Percentiles rank a stretch among this genome's conserved stretches.
These are phyloP conservation scores for Oncorhynchus tshawytscha DNA, from an alignment of 2,113 vertebrate species.

Conservation along the genomic window DNA sequence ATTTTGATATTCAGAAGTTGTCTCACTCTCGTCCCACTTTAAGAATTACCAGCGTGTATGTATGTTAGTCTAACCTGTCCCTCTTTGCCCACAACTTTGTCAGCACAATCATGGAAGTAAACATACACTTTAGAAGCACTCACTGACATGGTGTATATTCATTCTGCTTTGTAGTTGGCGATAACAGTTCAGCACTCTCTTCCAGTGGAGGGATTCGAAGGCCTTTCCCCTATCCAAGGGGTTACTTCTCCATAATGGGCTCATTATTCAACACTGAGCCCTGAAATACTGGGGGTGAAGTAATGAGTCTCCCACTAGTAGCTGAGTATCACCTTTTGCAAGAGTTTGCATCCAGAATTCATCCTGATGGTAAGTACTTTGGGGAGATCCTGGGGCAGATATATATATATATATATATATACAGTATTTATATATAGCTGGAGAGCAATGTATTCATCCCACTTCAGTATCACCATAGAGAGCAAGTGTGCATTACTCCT, in stretches of 20 bases:
- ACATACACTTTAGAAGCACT: slow-evolving; percentile 24
- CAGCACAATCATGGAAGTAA: slow-evolving; percentile 27
- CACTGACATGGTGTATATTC: not conserved
- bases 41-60: slow-evolving; percentile 11
- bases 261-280: slow-evolving; percentile 72
- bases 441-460: not conserved
- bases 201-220: slow-evolving; percentile 51
- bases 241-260: slow-evolving; percentile 72
- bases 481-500: no score
- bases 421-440: not conserved
- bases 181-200: slow-evolving; percentile 42
- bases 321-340: slow-evolving; percentile 61
- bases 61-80: not conserved
- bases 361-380: slow-evolving; percentile 28
- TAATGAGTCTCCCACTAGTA: slow-evolving; percentile 71
- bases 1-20: not conserved
- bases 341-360: slow-evolving; percentile 54
- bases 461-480: not conserved
- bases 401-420: not conserved
- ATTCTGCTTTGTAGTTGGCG: slow-evolving; percentile 38
- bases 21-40: not conserved
- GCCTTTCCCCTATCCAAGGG: slow-evolving; percentile 51
- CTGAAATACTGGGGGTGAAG: slow-evolving; percentile 59
- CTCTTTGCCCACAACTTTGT: slow-evolving; percentile 7
- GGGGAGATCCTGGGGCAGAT: not conserved